Evolutionary conservation across 2,113 vertebrate species (phyloP), one percentile per base, ranked within the genome.

Genomic region (Meleagris gallopavo): DNA sequence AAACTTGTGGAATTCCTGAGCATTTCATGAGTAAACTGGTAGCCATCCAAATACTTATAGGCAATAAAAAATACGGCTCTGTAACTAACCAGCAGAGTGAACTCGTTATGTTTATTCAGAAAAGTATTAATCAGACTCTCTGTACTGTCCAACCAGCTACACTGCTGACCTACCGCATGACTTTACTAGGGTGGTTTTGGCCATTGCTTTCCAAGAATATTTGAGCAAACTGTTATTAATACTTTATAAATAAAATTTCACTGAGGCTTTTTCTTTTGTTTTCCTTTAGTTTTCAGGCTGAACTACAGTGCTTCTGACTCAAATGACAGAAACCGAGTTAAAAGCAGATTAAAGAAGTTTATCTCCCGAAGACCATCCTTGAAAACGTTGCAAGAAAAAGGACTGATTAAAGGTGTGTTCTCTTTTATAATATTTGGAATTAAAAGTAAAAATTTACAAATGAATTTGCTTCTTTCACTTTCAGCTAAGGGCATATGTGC

Each of bases 261-360:
- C 70, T 88, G 30, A 90, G 72, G 20, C 1, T 55, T 65, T 70
- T 88, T 55, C 78, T 91, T 80, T 90, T 85, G 73, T 78, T 86
- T 92, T 89, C 82, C 45, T 92, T 48, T 75, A 99, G 98, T 98
- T 96, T 98, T 98, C 95, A 98, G 98, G 93, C 97, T 99, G 95
- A 98, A 98, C 92, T 98, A 99, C 88, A 99, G 98, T 83, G 94
- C 97, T 75, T 99, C 98, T 20, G 98, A 99, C 94, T 98, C 98
- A 75, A 98, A 97, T 11, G 98, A 99, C 95, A 98, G 98, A 96
- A 99, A 97, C 71, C 92, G 98, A 76, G 98, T 98, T 77, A 99
- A 98, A 95, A 98, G 98, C 97, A 97, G 98, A 94, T 97, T 99
- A 93, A 99, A 99, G 98, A 99, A 99, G 97, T 99, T 99, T 96